phyloP scores from a whole-genome alignment of 2,797 vertebrate genomes.

The Dicrostonyx torquatus region DNA sequence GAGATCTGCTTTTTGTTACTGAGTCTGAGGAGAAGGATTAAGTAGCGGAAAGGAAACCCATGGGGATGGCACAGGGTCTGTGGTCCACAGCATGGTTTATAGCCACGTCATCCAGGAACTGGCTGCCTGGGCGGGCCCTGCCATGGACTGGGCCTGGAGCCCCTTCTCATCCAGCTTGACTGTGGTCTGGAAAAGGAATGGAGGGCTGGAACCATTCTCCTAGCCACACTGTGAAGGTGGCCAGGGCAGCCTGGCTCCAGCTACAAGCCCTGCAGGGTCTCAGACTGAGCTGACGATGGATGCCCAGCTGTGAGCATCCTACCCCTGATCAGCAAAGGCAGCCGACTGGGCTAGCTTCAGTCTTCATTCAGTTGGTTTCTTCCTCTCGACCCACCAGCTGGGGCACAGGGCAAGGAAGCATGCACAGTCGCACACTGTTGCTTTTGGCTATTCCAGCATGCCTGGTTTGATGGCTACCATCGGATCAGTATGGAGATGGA shows the following conservation, averaged over 20 bases:
- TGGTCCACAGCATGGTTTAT: slow-evolving; percentile 69
- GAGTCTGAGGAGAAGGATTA: slow-evolving; percentile 70
- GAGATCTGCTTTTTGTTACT: slow-evolving; percentile 74
- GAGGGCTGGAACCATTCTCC: neutral
- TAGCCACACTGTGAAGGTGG: neutral
- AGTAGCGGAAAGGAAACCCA: slow-evolving; percentile 70
- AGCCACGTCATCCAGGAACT: slow-evolving; percentile 31
- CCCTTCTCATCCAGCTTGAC: neutral
- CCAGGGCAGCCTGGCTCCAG: neutral
- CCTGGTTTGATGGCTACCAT: neutral
- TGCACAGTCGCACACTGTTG: neutral
- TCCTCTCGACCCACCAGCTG: neutral
- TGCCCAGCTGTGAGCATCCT: neutral
- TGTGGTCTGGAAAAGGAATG: neutral
- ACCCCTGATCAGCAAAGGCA: neutral
- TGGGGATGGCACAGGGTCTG: slow-evolving; percentile 67
- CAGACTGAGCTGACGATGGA: neutral
- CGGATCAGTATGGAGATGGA: neutral
- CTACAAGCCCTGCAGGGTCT: neutral
- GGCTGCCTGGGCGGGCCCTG: slow-evolving; percentile 59
- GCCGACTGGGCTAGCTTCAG: neutral
- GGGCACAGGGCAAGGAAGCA: neutral
- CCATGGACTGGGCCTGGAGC: neutral
- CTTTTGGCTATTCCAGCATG: fast-evolving
- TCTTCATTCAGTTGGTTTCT: neutral